A percentile compares a stretch with the other conserved stretches of the same genome.
Conservation (phyloP, 30 jellyfish, hydroid and myxozoan genomes). For the Chrysaora quinquecirrha region DNA sequence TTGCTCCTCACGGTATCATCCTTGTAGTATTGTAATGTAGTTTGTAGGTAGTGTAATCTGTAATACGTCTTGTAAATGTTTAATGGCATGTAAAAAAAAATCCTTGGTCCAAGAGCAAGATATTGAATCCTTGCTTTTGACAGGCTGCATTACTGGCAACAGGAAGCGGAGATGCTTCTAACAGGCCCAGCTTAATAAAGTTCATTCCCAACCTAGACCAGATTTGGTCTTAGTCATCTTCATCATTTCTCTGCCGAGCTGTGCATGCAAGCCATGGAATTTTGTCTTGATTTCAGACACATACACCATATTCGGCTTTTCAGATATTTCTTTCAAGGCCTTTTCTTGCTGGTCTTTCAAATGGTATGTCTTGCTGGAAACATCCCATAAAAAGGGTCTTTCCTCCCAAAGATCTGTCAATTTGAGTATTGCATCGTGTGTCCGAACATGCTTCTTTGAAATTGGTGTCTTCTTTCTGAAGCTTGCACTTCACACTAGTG, state of each 20-base stretch:
- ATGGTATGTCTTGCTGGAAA: background rate
- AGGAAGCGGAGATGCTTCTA: background rate
- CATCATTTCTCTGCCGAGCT: background rate
- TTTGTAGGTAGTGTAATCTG: too few species aligned
- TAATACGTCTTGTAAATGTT: too few species aligned
- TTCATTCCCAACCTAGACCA: background rate
- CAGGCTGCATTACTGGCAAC: constrained; percentile 3
- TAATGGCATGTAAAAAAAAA: too few species aligned
- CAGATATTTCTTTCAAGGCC: background rate
- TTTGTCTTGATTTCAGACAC: background rate
- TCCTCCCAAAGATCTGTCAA: too few species aligned
- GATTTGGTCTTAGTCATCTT: background rate
- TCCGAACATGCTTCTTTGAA: too few species aligned
- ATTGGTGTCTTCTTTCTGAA: too few species aligned
- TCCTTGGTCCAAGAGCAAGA: too few species aligned
- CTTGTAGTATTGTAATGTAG: too few species aligned
- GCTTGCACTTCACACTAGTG: too few species aligned
- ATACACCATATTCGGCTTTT: background rate
- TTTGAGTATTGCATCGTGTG: too few species aligned
- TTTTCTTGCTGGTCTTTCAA: background rate
- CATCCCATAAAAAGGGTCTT: background rate
- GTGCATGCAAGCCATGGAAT: background rate
- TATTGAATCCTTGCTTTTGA: constrained; percentile 1
- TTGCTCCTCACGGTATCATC: too few species aligned
- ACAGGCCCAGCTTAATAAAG: background rate